A percentile compares a stretch with the other conserved stretches of the same genome.
phyloP scores from a whole-genome alignment of 1,140 invertebrate genomes.

The Pectinophora gossypiella region DNA sequence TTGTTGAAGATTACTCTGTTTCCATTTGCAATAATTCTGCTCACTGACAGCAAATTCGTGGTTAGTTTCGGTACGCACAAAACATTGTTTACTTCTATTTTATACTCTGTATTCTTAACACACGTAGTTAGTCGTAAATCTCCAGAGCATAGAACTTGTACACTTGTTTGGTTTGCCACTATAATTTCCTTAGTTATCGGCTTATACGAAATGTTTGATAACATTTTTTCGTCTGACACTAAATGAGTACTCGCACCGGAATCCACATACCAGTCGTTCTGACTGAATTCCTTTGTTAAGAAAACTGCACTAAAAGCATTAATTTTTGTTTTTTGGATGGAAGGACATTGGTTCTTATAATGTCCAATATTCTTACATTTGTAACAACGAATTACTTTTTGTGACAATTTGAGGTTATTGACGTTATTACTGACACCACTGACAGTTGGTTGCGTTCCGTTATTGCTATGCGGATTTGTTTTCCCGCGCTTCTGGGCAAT shows the following conservation, averaged over 20 bases:
- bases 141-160: slow-evolving; percentile 2
- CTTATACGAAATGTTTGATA: background rate
- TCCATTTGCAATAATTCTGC: slow-evolving; percentile 30
- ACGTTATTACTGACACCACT: background rate
- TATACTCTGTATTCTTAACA: background rate
- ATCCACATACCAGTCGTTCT: slow-evolving; percentile 4
- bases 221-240: background rate
- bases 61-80: slow-evolving; percentile 30
- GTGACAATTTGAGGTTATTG: background rate
- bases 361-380: background rate
- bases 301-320: background rate
- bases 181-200: background rate
- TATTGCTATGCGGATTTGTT: background rate
- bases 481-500: background rate
- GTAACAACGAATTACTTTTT: slow-evolving; percentile 6
- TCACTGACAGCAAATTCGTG: slow-evolving; percentile 29
- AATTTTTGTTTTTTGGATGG: background rate
- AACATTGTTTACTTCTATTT: slow-evolving; percentile 23
- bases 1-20: slow-evolving; percentile 30
- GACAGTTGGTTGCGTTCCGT: no score
- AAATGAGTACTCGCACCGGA: slow-evolving; percentile 1
- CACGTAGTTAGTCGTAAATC: background rate
- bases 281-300: background rate
- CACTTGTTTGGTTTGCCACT: slow-evolving; percentile 1
- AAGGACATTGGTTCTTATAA: slow-evolving; percentile 2